Percentiles rank a stretch among this genome's conserved stretches.
Conservation (phyloP, 2,113 vertebrate genomes). For the Sinocyclocheilus rhinocerous region DNA sequence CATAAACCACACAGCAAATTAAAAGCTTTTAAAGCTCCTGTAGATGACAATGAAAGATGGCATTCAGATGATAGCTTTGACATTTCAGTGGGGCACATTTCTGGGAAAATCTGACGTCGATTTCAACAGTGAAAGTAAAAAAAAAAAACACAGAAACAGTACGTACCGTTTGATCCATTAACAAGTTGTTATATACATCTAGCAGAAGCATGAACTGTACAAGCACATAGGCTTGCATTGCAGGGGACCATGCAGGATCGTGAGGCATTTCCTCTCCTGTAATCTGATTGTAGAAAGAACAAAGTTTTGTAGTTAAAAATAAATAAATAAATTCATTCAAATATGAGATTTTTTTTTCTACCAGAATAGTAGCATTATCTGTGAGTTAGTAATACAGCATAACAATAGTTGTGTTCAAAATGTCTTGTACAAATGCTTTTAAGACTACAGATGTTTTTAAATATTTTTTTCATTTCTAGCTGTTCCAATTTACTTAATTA, state of each 20-base stretch:
- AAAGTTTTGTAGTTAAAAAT: not conserved
- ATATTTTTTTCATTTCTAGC: not conserved
- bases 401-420: not conserved
- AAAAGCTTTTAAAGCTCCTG: constrained; percentile 17
- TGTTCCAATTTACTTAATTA: not conserved
- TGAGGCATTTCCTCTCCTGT: constrained; percentile 83
- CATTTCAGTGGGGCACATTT: not conserved
- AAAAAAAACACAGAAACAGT: not conserved
- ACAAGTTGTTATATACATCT: constrained; percentile 79
- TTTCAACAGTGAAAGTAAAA: not conserved
- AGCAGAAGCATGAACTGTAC: constrained; percentile 81
- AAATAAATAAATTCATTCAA: no score
- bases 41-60: constrained; percentile 42
- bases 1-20: constrained; percentile 43
- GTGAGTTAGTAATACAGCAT: not conserved
- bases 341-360: no score
- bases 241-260: constrained; percentile 68
- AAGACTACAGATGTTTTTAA: not conserved
- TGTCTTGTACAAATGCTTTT: not conserved
- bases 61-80: constrained; percentile 29
- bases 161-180: constrained; percentile 80
- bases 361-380: no score
- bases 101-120: not conserved
- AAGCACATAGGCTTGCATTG: constrained; percentile 75
- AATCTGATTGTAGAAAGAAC: constrained; percentile 70